A percentile compares a stretch with the other conserved stretches of the same genome.
These are phyloP conservation scores for Saturnia pavonia DNA, from an alignment of 2,888 invertebrate species.

Conservation along the genomic window DNA sequence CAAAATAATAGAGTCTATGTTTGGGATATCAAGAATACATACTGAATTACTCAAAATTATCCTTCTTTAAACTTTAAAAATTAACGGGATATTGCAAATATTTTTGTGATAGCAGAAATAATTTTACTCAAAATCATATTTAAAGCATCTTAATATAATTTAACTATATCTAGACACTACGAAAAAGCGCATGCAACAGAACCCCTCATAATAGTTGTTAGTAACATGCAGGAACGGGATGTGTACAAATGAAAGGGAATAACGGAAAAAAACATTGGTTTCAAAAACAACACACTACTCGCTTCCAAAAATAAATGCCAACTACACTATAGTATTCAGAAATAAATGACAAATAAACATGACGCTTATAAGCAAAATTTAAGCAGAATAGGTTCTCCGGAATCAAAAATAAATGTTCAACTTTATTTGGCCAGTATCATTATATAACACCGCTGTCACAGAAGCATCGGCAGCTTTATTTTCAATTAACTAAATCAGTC, in stretches of 20 bases:
- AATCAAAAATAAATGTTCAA: slow-evolving; percentile 74
- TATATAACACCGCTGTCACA: slow-evolving; percentile 64
- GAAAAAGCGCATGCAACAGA: slow-evolving; percentile 74
- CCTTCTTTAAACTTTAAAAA: slow-evolving; percentile 5
- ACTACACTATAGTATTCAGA: slow-evolving; percentile 67
- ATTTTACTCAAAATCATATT: slow-evolving; percentile 64
- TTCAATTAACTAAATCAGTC: slow-evolving; percentile 23
- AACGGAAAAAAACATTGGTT: slow-evolving; percentile 81
- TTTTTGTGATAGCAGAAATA: slow-evolving; percentile 45
- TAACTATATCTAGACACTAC: slow-evolving; percentile 57
- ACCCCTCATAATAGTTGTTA: slow-evolving; percentile 63
- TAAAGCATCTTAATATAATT: slow-evolving; percentile 67
- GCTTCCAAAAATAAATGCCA: slow-evolving; percentile 71
- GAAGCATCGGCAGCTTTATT: slow-evolving; percentile 57
- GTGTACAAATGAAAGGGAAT: slow-evolving; percentile 63
- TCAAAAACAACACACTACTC: slow-evolving; percentile 75
- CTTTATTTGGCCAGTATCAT: slow-evolving; percentile 81
- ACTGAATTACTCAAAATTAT: slow-evolving; percentile 2
- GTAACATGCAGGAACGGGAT: slow-evolving; percentile 66
- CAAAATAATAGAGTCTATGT: slow-evolving; percentile 27
- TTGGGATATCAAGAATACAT: slow-evolving; percentile 22
- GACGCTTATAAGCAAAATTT: slow-evolving; percentile 79
- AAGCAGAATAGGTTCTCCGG: slow-evolving; percentile 83
- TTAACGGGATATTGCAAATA: slow-evolving; percentile 17
- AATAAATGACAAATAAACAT: slow-evolving; percentile 75